These are phyloP conservation scores for Sylvia atricapilla DNA, from an alignment of 2,113 vertebrate genomes.

Conservation along the genomic window DNA sequence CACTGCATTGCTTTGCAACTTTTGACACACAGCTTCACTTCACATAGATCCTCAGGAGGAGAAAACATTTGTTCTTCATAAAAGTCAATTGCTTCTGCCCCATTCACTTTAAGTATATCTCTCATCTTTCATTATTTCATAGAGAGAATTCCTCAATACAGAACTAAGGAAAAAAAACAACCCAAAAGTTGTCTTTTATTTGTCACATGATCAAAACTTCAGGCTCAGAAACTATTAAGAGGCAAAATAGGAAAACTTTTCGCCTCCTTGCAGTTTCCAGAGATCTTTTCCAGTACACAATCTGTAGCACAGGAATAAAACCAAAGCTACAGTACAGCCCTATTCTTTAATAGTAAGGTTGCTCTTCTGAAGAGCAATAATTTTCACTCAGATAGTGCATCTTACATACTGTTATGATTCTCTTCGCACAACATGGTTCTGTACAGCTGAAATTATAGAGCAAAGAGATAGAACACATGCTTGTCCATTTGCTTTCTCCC, in stretches of 20 bases:
- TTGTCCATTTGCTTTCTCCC: background rate
- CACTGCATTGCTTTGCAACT: constrained; percentile 24
- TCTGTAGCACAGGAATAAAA: background rate
- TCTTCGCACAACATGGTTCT: background rate
- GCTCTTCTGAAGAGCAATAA: background rate
- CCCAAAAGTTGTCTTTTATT: background rate
- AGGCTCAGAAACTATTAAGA: background rate
- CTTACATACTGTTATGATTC: background rate
- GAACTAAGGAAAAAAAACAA: background rate
- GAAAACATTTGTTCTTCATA: constrained; percentile 1
- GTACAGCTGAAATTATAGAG: constrained; percentile 44
- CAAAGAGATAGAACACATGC: background rate
- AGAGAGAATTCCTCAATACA: background rate
- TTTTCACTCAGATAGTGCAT: background rate
- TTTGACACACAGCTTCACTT: constrained; percentile 33
- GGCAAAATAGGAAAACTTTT: background rate
- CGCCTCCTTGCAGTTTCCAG: background rate
- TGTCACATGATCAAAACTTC: background rate
- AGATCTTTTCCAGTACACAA: background rate
- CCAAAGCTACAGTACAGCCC: background rate
- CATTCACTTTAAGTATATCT: background rate
- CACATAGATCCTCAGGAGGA: background rate
- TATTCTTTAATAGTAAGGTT: background rate
- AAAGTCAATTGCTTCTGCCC: constrained; percentile 2
- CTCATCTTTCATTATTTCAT: background rate